Percentiles rank a stretch among this genome's conserved stretches.
Evolutionary conservation across 2,113 vertebrate genomes (phyloP).

Genomic region (Cyphomyrus plagiostoma): DNA sequence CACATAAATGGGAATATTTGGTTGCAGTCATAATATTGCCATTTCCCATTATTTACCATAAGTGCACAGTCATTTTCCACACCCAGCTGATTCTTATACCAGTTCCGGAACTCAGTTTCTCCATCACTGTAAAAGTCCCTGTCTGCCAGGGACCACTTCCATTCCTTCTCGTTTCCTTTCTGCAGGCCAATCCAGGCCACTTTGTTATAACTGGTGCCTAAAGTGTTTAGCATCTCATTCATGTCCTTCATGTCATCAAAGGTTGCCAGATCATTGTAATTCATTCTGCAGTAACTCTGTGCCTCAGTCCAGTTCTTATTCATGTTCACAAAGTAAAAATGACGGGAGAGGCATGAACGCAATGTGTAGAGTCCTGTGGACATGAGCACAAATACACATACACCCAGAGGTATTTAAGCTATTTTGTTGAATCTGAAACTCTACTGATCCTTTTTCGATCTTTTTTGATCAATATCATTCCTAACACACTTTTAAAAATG

Average conservation of each 20-base stretch:
- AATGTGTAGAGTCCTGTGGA: background rate
- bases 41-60: slow-evolving; percentile 42
- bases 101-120: slow-evolving; percentile 40
- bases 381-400: background rate
- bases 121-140: background rate
- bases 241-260: slow-evolving; percentile 41
- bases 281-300: slow-evolving; percentile 25
- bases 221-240: slow-evolving; percentile 23
- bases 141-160: slow-evolving; percentile 48
- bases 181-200: slow-evolving; percentile 54
- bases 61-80: slow-evolving; percentile 36
- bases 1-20: slow-evolving; percentile 42
- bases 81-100: slow-evolving; percentile 26
- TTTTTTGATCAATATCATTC: background rate
- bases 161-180: slow-evolving; percentile 28
- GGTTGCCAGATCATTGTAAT: slow-evolving; percentile 47
- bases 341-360: slow-evolving; percentile 20
- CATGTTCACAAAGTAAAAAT: slow-evolving; percentile 38
- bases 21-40: slow-evolving; percentile 45
- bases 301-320: slow-evolving; percentile 30
- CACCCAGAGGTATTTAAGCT: background rate
- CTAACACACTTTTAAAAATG: background rate
- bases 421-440: background rate
- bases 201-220: background rate
- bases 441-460: background rate